Base-by-base conservation (phyloP, 92 coral and sea anemone genomes). In the Porites divaricata region DNA sequence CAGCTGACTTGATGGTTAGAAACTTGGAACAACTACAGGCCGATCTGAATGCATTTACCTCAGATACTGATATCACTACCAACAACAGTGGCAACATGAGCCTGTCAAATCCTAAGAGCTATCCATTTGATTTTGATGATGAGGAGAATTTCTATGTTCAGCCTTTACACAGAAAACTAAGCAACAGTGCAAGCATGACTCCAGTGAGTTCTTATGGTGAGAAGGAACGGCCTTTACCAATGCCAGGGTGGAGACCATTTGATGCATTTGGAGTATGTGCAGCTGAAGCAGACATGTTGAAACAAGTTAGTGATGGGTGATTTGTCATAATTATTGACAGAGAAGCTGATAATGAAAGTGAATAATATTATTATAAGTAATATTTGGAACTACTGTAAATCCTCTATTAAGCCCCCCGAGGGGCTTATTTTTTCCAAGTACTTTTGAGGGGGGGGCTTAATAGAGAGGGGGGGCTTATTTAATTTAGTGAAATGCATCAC, bases 261-360 rank as follows among this genome's bases (percentile, higher is more conserved):
- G 99, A 97, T 81, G 98, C 98, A 48, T 95, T 97, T 90, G 98
- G 99, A 50, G 98, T 95, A 14, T 93, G 99, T 79, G 95, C 99
- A 11, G 99, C 98, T 1, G 98, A 95, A 76, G 99, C 99, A 19
- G 90, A 96, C 79, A 87, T 95, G 75, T 87, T 96, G 50, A 96
- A 96, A 78, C 99, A 96, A 98, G 98, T 95, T 19, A 52, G 85
- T 78, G 63, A 13, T 35, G 45, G 45, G 0, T 35, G 45, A 35
- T 35, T 35, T 35, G 45, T 35, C 45, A 35, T 35, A 35, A 35
- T 35, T 35, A 35, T 35, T 35, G 45, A 35, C 45, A 4, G 45
- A 35, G 6, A 35, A 35, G 45, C 45, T 35, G 6, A 35, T 35
- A 4, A 35, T 35, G 45, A 35, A 4, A 35, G 3, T 35, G 45